Conservation (phyloP, 1,140 invertebrate genomes). For the Micrasema longulum region DNA sequence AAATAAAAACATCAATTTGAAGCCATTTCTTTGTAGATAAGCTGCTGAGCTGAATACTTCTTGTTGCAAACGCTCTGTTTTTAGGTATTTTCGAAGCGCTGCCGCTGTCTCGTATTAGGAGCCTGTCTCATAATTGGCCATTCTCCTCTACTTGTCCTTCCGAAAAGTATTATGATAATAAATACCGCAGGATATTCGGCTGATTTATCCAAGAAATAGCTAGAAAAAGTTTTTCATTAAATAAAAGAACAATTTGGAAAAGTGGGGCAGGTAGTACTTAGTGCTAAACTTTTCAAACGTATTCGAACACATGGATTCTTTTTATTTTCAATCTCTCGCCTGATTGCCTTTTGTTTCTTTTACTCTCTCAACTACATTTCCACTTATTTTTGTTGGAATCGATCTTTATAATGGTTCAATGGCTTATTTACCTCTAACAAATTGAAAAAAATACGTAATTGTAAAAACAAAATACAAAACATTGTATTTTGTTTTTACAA, state of each 20-base stretch:
- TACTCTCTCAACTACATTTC: background rate
- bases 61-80: no score
- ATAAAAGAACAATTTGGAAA: constrained; percentile 13
- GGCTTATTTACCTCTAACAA: no score
- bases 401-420: no score
- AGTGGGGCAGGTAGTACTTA: background rate
- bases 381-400: background rate
- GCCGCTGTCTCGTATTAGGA: no score
- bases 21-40: no score
- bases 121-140: no score
- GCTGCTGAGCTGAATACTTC: no score
- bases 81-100: no score
- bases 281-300: constrained; percentile 12
- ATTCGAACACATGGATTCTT: constrained; percentile 18
- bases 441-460: no score
- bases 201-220: constrained; percentile 10
- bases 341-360: constrained; percentile 28
- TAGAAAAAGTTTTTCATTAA: constrained; percentile 13
- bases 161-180: constrained; percentile 24
- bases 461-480: no score
- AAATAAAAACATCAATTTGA: no score
- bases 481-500: no score
- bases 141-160: background rate
- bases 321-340: constrained; percentile 15
- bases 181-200: background rate